Conservation (phyloP, 1,140 invertebrate species). For the Mizuhopecten yessoensis region DNA sequence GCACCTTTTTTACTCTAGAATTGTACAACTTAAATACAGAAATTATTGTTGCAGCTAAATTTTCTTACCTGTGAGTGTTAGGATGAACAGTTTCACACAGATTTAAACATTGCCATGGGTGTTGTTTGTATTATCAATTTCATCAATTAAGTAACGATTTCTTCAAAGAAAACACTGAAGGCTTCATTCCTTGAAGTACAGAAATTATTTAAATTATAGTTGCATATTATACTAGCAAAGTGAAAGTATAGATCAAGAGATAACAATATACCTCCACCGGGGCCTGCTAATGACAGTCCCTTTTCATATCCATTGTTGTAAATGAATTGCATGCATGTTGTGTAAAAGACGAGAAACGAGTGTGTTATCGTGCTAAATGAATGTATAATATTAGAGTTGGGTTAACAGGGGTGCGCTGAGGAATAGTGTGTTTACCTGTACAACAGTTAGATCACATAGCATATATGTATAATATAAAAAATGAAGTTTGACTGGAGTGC, state of each 20-base stretch:
- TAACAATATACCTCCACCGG: neutral
- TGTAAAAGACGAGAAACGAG: neutral
- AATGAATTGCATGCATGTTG: neutral
- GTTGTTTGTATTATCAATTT: neutral
- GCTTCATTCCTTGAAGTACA: slow-evolving; percentile 9
- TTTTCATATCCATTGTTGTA: slow-evolving; percentile 19
- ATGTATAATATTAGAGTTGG: neutral
- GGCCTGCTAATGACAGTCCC: slow-evolving; percentile 29
- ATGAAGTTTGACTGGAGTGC: neutral
- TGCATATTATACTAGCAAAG: neutral
- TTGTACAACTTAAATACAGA: no score
- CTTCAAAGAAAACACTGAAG: neutral
- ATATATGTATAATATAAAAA: neutral
- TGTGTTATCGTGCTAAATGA: neutral
- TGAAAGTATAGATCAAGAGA: neutral
- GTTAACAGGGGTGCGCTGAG: neutral
- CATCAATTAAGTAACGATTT: neutral
- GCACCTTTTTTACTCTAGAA: no score
- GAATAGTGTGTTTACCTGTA: neutral
- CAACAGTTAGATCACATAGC: neutral
- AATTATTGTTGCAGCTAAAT: no score
- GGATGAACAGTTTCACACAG: no score
- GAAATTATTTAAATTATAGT: neutral
- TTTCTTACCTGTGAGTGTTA: no score
- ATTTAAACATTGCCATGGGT: no score